Evolutionary conservation across 2,113 vertebrate genomes (phyloP).

Genomic region (Indicator indicator): DNA sequence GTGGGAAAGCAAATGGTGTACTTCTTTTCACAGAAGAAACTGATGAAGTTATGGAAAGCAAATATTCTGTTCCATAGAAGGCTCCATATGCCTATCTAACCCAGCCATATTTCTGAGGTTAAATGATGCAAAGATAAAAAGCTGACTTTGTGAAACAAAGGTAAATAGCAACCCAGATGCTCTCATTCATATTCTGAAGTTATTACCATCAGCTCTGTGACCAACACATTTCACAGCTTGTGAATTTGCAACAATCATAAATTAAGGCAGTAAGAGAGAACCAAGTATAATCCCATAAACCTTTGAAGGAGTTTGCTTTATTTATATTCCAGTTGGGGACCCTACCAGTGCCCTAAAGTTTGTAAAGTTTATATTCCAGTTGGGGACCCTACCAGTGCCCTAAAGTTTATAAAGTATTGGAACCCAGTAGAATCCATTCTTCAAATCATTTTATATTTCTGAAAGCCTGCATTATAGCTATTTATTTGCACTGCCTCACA

Average conservation of each 20-base stretch:
- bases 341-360: neutral
- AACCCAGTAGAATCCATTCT: neutral
- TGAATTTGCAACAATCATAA: conserved; percentile 61
- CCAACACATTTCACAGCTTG: conserved; percentile 66
- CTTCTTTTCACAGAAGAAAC: neutral
- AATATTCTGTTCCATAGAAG: neutral
- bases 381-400: neutral
- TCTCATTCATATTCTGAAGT: conserved; percentile 61
- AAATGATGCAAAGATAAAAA: conserved; percentile 63
- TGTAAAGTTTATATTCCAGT: neutral
- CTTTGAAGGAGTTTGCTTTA: conserved; percentile 25
- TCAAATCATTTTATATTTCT: neutral
- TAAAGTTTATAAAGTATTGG: neutral
- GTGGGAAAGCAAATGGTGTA: neutral
- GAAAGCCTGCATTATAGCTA: neutral
- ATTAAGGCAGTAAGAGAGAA: conserved; percentile 44
- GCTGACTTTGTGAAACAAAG: conserved; percentile 52
- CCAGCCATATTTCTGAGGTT: conserved; percentile 55
- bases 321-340: conserved; percentile 27
- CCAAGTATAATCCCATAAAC: conserved; percentile 27
- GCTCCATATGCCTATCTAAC: neutral
- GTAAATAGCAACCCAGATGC: conserved; percentile 53
- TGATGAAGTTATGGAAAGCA: neutral
- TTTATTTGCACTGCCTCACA: neutral
- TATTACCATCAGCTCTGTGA: conserved; percentile 53